These are phyloP conservation scores for Apodemia duryi DNA, from an alignment of 2,888 invertebrate species.

Conservation along the genomic window DNA sequence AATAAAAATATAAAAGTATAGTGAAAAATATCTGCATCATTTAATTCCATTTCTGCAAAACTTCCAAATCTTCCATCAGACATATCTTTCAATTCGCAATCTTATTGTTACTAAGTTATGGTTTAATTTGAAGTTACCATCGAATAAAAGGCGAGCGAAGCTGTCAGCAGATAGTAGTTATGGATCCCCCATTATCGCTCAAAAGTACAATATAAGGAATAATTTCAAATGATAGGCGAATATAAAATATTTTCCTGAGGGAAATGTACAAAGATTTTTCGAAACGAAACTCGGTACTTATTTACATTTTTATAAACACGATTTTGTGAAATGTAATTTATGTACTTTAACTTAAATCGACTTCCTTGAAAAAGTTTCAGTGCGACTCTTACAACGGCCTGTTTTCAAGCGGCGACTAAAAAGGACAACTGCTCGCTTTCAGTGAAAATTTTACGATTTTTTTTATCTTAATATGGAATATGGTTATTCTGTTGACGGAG, in stretches of 20 bases:
- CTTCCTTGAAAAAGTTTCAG: constrained; percentile 64
- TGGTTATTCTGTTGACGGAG: constrained; percentile 46
- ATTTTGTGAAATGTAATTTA: constrained; percentile 35
- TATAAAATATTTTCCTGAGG: constrained; percentile 15
- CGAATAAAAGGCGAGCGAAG: background rate
- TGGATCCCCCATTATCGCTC: background rate
- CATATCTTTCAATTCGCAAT: background rate
- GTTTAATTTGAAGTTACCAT: background rate
- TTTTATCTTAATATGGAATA: constrained; percentile 53
- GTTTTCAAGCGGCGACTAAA: constrained; percentile 47
- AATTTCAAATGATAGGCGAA: constrained; percentile 13
- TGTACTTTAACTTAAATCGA: constrained; percentile 67
- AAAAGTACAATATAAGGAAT: constrained; percentile 14
- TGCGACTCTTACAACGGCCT: constrained; percentile 50
- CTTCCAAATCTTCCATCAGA: background rate
- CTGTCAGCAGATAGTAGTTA: background rate
- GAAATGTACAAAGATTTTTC: constrained; percentile 12
- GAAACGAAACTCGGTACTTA: constrained; percentile 17
- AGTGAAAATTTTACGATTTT: constrained; percentile 69
- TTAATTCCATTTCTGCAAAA: too few relatives aligned
- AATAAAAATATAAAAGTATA: too few relatives aligned
- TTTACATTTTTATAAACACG: constrained; percentile 27
- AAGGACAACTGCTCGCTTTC: constrained; percentile 52
- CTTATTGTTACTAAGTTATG: background rate
- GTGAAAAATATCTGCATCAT: too few relatives aligned